These are phyloP conservation scores for Neuroscelio doddi DNA, from an alignment of 2,888 invertebrate genomes.

Conservation along the genomic window DNA sequence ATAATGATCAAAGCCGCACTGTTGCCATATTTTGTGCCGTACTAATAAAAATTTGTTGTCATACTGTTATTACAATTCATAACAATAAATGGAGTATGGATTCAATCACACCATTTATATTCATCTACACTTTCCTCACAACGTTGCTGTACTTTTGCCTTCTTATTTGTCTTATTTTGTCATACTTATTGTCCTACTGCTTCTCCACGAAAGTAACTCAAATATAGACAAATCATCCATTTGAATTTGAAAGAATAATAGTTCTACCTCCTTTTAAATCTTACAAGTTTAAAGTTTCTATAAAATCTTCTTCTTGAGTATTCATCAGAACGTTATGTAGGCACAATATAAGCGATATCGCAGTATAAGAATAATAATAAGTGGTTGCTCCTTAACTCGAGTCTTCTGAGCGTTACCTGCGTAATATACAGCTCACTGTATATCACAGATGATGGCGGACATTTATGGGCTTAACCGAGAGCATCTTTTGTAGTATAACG, in stretches of 20 bases:
- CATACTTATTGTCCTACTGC: no score
- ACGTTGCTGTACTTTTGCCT: no score
- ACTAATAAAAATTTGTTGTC: no score
- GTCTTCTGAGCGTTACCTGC: constrained; percentile 8
- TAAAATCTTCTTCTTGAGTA: background rate
- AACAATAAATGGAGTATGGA: no score
- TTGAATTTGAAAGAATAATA: background rate
- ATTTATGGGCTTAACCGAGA: constrained; percentile 58
- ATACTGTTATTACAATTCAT: no score
- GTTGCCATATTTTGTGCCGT: no score
- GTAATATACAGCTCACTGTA: constrained; percentile 66
- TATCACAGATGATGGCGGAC: constrained; percentile 57
- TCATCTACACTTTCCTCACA: no score
- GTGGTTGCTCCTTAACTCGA: constrained; percentile 2
- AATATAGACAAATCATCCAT: no score
- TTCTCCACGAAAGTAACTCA: no score
- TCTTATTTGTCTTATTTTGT: no score
- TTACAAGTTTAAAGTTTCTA: background rate
- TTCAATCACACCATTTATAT: no score
- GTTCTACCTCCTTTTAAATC: background rate
- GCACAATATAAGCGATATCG: constrained; percentile 3
- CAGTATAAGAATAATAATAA: constrained; percentile 20
- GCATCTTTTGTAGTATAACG: constrained; percentile 53
- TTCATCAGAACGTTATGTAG: background rate
- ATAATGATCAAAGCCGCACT: no score